phyloP scores from a whole-genome alignment of 1,140 invertebrate genomes.

The Acromyrmex echinatior region DNA sequence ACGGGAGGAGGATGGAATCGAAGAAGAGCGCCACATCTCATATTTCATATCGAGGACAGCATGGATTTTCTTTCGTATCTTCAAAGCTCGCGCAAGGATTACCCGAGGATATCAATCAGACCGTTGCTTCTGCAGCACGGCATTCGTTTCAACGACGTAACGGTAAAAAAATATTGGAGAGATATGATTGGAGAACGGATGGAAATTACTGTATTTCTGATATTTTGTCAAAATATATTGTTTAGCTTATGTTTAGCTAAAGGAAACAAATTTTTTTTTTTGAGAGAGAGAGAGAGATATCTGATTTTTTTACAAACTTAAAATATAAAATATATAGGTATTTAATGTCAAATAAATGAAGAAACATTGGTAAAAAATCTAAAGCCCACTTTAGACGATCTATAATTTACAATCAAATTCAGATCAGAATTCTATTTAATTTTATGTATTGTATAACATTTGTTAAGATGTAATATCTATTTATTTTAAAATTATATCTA shows the following conservation, averaged over 20 bases:
- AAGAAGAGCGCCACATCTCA: conserved; percentile 82
- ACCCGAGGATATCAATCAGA: conserved; percentile 84
- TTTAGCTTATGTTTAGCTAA: not conserved
- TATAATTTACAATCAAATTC: too few relatives aligned
- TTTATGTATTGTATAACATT: too few relatives aligned
- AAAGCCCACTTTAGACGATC: not conserved
- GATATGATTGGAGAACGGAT: conserved; percentile 42
- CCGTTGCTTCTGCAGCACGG: conserved; percentile 47
- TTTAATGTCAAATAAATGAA: not conserved
- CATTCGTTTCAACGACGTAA: conserved; percentile 3
- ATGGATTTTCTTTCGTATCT: conserved; percentile 84
- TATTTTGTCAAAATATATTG: not conserved
- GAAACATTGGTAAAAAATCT: not conserved
- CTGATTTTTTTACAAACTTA: not conserved
- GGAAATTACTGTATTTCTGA: conserved; percentile 36
- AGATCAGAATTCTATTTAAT: too few relatives aligned
- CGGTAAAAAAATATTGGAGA: conserved; percentile 42
- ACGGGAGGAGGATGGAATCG: conserved; percentile 72
- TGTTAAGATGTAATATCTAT: too few relatives aligned
- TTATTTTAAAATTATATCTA: not conserved
- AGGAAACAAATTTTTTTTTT: not conserved
- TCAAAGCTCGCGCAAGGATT: conserved; percentile 81
- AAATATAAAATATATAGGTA: not conserved
- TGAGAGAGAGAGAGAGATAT: not conserved
- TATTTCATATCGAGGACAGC: conserved; percentile 85